Conservation (phyloP, 1,140 invertebrate species). For the Helicoverpa armigera region DNA sequence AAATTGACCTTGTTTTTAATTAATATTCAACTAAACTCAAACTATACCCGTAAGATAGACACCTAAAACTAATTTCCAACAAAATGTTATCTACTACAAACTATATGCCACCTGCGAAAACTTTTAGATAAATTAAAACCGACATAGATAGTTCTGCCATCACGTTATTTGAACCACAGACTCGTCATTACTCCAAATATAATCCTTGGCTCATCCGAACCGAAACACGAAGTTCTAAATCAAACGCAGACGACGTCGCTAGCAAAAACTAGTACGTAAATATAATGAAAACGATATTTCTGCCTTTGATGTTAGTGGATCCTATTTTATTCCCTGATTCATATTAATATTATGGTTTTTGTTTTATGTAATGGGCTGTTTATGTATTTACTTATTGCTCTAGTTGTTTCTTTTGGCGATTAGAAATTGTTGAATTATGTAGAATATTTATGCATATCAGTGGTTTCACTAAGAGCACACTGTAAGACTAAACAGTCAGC, state of each 20-base stretch:
- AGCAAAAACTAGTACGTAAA: conserved; percentile 27
- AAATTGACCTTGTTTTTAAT: too few relatives aligned
- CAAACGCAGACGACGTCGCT: conserved; percentile 11
- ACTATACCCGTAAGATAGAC: too few relatives aligned
- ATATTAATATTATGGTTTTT: conserved; percentile 21
- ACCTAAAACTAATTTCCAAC: too few relatives aligned
- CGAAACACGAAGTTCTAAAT: conserved; percentile 17
- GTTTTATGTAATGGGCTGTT: not conserved
- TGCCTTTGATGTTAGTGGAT: conserved; percentile 15
- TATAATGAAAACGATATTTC: conserved; percentile 24
- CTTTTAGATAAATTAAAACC: too few relatives aligned
- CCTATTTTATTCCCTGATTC: conserved; percentile 22
- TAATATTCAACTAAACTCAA: too few relatives aligned
- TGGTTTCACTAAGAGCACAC: too few relatives aligned
- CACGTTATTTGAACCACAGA: not conserved
- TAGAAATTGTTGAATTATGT: not conserved
- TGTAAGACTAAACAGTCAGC: too few relatives aligned
- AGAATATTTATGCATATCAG: too few relatives aligned
- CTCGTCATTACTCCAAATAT: not conserved
- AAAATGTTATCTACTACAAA: too few relatives aligned
- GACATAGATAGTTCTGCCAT: not conserved
- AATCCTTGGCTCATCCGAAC: not conserved
- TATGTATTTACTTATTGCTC: not conserved
- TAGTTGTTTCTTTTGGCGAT: not conserved
- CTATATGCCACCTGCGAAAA: too few relatives aligned